A percentile compares a stretch with the other conserved stretches of the same genome.
Conservation (phyloP, 2,113 vertebrate species). For the Oreochromis niloticus region DNA sequence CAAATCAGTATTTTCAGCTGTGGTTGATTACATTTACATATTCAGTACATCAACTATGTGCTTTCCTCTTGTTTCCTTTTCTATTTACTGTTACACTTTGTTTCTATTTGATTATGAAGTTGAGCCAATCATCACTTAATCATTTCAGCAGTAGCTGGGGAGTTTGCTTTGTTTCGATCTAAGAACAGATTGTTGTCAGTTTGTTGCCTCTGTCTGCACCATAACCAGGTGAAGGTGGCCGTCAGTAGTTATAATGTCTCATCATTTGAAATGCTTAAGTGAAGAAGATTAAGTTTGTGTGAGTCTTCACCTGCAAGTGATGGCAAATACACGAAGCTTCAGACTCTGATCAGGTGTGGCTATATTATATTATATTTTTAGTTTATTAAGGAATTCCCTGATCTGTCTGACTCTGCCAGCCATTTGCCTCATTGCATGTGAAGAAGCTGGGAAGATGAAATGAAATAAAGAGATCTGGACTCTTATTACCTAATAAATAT, state of each 20-base stretch:
- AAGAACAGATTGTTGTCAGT: background rate
- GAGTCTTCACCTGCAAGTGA: background rate
- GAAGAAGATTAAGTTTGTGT: background rate
- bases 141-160: background rate
- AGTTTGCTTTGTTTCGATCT: background rate
- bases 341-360: background rate
- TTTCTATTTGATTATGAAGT: background rate
- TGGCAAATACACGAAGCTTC: background rate
- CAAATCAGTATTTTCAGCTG: background rate
- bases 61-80: background rate
- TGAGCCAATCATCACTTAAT: background rate
- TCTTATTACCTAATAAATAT: background rate
- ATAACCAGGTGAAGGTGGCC: accelerated
- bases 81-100: background rate
- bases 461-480: background rate
- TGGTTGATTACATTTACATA: conserved; percentile 34
- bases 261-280: background rate
- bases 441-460: background rate
- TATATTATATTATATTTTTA: background rate
- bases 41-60: background rate
- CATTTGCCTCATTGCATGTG: background rate
- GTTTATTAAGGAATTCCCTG: background rate
- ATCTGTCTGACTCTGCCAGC: background rate
- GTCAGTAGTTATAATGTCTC: background rate
- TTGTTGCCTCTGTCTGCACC: background rate